Evolutionary conservation across 1,140 invertebrate species (phyloP).

Genomic region (Dendroctonus valens): DNA sequence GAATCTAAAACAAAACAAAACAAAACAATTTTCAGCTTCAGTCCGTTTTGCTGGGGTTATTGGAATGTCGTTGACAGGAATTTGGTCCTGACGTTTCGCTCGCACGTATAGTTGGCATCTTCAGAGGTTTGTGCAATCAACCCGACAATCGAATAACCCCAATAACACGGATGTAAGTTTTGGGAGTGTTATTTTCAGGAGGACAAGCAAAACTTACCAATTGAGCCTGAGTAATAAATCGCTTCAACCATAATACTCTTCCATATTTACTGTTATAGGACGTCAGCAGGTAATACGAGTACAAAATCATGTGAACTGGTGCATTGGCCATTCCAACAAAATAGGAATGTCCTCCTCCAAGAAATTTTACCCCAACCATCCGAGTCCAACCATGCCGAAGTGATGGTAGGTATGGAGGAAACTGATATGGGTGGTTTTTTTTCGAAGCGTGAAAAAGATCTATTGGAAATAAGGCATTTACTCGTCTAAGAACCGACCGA

Average conservation of each 20-base stretch:
- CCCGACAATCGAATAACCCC: too few species aligned
- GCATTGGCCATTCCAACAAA: constrained; percentile 67
- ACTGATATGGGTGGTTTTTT: constrained; percentile 80
- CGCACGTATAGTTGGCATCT: too few species aligned
- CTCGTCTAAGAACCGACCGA: not conserved
- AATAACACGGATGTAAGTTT: not conserved
- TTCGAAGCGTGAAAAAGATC: constrained; percentile 84
- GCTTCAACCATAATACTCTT: constrained; percentile 70
- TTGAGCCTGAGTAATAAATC: constrained; percentile 72
- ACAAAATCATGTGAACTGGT: constrained; percentile 78
- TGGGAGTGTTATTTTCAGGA: too few species aligned
- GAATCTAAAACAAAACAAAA: constrained; percentile 56
- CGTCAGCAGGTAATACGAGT: constrained; percentile 74
- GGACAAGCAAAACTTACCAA: constrained; percentile 51
- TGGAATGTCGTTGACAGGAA: too few species aligned
- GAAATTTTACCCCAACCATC: constrained; percentile 64
- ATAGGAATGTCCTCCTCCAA: constrained; percentile 63
- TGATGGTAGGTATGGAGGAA: constrained; percentile 91
- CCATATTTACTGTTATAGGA: constrained; percentile 63
- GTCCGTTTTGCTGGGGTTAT: too few species aligned
- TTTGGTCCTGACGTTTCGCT: too few species aligned
- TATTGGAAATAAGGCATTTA: constrained; percentile 38
- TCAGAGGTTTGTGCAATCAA: too few species aligned
- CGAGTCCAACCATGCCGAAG: constrained; percentile 67
- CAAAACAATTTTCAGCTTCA: not conserved